Evolutionary conservation across 2,113 vertebrate genomes (phyloP).

Genomic region (Pyxicephalus adspersus): DNA sequence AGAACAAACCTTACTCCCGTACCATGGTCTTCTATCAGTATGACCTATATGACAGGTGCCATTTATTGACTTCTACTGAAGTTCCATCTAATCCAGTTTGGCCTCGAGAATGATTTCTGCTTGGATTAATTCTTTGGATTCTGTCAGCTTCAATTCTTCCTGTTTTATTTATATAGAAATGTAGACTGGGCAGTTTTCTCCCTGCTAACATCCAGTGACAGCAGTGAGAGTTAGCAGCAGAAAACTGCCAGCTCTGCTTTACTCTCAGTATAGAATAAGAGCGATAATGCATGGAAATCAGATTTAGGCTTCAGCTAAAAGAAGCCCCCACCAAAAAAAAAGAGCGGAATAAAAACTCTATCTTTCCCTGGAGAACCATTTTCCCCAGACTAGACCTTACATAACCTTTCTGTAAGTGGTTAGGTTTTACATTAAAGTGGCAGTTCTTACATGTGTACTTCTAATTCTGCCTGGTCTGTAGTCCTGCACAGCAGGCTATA

Average conservation of each 20-base stretch:
- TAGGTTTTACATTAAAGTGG: conserved; percentile 8
- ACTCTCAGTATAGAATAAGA: conserved; percentile 13
- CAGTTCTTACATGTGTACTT: background rate
- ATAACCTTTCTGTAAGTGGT: conserved; percentile 1
- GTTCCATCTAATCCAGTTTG: too few relatives aligned
- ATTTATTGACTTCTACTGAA: too few relatives aligned
- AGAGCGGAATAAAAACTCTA: background rate
- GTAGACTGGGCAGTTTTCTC: conserved; percentile 23
- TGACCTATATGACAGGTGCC: too few relatives aligned
- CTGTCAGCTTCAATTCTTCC: conserved; percentile 10
- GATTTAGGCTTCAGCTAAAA: conserved; percentile 20
- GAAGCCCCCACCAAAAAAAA: background rate
- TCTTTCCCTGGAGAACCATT: conserved; percentile 12
- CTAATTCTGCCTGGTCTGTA: conserved; percentile 5
- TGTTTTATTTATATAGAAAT: conserved; percentile 6
- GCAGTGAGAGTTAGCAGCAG: conserved; percentile 19
- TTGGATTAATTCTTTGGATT: background rate
- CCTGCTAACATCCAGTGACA: conserved; percentile 32
- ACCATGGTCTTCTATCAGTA: too few relatives aligned
- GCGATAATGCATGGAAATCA: conserved; percentile 33
- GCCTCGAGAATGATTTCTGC: background rate
- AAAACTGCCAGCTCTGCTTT: conserved; percentile 38
- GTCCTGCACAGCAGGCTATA: too few relatives aligned
- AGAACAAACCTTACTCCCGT: too few relatives aligned
- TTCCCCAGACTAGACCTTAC: conserved; percentile 25